Evolutionary conservation across 1,140 invertebrate genomes (phyloP), one percentile per base, ranked within the genome.

Genomic region (Phymorhynchus buccinoides): DNA sequence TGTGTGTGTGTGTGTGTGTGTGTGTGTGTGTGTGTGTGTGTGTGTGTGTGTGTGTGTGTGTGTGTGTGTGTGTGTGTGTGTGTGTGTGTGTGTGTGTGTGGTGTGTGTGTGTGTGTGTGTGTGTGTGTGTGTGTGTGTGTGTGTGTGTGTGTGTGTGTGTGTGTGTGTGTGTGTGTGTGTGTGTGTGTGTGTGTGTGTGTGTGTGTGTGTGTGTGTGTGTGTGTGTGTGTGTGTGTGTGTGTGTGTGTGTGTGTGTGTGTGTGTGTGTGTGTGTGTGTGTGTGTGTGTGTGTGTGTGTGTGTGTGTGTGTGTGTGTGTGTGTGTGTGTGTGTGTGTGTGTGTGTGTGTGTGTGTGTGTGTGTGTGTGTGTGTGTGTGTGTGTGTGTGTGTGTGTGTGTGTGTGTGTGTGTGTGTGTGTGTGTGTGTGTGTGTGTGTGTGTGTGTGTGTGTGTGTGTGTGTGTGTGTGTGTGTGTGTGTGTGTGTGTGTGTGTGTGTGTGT

Each of bases 331-430:
- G 44, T 44, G 77, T 44, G 77, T 44, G 41, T 79, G 39, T 27
- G 62, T 68, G 62, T 27, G 3, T 71, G 35, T 37, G 30, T 71
- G 68, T 37, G 68, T 41, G 44, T 35, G n/a, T 78, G 42, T 78
- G 75, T 78, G 75, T 78, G 42, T 78, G 75, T 78, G 68, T 78
- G 42, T 78, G 75, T 78, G 75, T 44, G 68, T 78, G 42, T n/a
- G 75, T 42, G 42, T 42, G 75, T 78, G 37, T 78, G 42, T 44
- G 41, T 42, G 75, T 42, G 41, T 41, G 75, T 42, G 75, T 41
- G 75, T 79, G 77, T 16, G 35, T 4, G 73, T 12, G 4, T 39
- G 9, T 1, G 9, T 75, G 39, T 27, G 73, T 75, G 16, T 6
- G 39, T 78, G 22, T 78, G 39, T 6, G 30, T 39, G 42, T 42